Evolutionary conservation across 2,797 vertebrate genomes (phyloP).

Genomic region (Chaetophractus vellerosus): DNA sequence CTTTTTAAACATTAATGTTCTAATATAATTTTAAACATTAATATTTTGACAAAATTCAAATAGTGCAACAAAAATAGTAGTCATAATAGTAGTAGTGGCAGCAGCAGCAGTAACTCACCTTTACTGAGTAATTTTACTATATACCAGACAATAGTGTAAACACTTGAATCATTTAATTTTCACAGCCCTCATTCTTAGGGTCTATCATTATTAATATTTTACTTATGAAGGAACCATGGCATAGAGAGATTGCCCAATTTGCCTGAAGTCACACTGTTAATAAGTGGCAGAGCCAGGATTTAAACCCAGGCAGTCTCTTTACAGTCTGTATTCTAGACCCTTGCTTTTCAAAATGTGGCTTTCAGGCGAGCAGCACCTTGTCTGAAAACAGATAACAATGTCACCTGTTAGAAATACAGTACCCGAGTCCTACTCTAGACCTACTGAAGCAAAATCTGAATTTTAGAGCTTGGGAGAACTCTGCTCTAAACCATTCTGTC

Average conservation of each 20-base stretch:
- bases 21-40: conserved; percentile 2
- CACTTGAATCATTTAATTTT: conserved; percentile 8
- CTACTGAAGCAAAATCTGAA: neutral
- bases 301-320: neutral
- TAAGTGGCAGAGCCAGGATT: conserved; percentile 21
- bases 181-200: neutral
- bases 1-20: conserved; percentile 41
- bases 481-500: neutral
- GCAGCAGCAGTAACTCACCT: neutral
- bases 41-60: neutral
- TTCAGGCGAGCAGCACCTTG: neutral
- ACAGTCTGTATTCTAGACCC: neutral
- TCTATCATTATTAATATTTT: neutral
- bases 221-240: neutral
- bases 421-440: neutral
- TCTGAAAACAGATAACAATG: no score
- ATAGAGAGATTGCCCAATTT: neutral
- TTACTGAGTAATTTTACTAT: neutral
- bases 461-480: neutral
- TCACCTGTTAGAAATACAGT: neutral
- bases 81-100: neutral
- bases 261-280: neutral
- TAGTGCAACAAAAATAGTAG: neutral
- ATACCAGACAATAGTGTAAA: neutral
- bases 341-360: neutral